Percentiles rank a stretch among this genome's conserved stretches.
Conservation (phyloP, 2,888 invertebrate species). For the Ichneumoninae sp. region DNA sequence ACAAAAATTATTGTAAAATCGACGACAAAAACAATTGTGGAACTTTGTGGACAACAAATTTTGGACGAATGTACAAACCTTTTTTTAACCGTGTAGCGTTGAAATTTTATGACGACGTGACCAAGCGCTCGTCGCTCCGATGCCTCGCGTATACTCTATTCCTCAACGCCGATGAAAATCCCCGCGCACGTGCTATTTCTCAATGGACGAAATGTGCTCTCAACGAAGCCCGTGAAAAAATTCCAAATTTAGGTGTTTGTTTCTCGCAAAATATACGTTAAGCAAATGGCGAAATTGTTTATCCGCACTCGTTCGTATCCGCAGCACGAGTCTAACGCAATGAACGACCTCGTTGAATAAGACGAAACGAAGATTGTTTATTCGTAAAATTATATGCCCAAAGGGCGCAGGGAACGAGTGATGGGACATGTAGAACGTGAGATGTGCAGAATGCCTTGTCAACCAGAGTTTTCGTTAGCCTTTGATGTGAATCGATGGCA, state of each 20-base stretch:
- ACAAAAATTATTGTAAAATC: no score
- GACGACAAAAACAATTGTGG: no score
- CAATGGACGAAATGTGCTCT: neutral
- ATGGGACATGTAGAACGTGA: neutral
- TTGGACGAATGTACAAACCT: neutral
- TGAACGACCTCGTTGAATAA: neutral
- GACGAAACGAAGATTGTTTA: neutral
- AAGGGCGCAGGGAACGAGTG: neutral
- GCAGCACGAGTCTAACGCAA: neutral
- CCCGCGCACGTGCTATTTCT: neutral
- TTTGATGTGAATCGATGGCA: neutral
- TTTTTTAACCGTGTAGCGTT: neutral
- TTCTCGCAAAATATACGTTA: neutral
- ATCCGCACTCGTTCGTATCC: neutral
- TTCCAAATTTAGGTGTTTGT: neutral
- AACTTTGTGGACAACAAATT: no score
- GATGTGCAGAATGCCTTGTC: constrained; percentile 4
- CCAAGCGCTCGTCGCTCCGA: neutral
- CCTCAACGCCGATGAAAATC: constrained; percentile 11
- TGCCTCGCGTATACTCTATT: neutral
- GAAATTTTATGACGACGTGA: constrained; percentile 1
- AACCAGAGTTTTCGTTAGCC: constrained; percentile 1
- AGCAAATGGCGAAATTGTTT: neutral
- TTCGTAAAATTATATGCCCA: neutral
- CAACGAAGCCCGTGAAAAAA: neutral